phyloP scores from a whole-genome alignment of 2,888 invertebrate genomes.

The Calephelis perditalis region DNA sequence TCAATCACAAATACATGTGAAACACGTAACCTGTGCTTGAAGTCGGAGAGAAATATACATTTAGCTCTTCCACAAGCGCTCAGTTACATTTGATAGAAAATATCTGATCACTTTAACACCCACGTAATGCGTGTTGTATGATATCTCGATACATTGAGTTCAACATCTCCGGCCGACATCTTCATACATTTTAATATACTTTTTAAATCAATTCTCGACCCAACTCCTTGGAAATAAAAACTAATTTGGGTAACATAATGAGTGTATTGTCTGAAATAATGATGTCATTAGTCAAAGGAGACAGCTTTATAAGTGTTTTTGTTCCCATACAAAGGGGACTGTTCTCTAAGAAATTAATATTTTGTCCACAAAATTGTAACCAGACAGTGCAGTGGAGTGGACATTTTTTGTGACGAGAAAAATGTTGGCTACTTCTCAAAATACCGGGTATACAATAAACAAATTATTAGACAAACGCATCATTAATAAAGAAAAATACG shows the following conservation, averaged over 20 bases:
- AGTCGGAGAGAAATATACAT: not conserved
- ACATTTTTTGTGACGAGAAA: not conserved
- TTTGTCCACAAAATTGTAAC: conserved; percentile 10
- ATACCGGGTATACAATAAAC: not conserved
- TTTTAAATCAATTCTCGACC: conserved; percentile 12
- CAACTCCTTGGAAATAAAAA: conserved; percentile 12
- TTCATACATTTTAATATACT: conserved; percentile 42
- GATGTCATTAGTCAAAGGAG: conserved; percentile 61
- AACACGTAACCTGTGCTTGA: too few relatives aligned
- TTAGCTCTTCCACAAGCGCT: not conserved
- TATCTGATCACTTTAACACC: conserved; percentile 51
- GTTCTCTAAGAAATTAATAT: conserved; percentile 11
- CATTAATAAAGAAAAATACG: too few relatives aligned
- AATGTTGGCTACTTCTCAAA: conserved; percentile 5
- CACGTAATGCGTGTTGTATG: conserved; percentile 57
- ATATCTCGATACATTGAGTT: conserved; percentile 58
- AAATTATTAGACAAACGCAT: too few relatives aligned
- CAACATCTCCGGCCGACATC: conserved; percentile 48
- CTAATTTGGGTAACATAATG: conserved; percentile 14
- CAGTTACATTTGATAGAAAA: conserved; percentile 40
- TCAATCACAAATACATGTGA: too few relatives aligned
- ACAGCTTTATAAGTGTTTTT: conserved; percentile 62
- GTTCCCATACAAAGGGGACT: conserved; percentile 11
- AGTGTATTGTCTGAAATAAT: conserved; percentile 53
- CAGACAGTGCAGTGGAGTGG: not conserved